Evolutionary conservation across 2,797 vertebrate species (phyloP).

Genomic region (Sebastes trivittatus): DNA sequence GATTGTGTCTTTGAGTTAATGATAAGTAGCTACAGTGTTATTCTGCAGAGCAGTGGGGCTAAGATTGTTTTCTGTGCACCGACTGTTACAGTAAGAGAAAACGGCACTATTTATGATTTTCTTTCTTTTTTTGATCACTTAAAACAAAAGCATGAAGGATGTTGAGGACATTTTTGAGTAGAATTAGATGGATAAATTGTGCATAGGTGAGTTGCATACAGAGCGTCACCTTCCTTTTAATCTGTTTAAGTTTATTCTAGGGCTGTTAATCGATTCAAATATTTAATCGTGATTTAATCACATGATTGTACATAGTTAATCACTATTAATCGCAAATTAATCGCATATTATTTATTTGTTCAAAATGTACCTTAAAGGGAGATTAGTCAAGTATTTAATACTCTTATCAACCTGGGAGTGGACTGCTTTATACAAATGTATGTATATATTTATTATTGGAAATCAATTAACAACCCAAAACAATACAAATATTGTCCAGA

Average conservation of each 20-base stretch:
- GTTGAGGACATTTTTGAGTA: background rate
- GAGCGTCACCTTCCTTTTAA: background rate
- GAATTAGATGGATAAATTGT: background rate
- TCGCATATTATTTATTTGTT: too few species aligned
- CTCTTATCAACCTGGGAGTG: too few species aligned
- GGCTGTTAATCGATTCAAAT: too few species aligned
- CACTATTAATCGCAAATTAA: too few species aligned
- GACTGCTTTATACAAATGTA: too few species aligned
- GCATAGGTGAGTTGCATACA: background rate
- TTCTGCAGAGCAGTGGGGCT: slow-evolving; percentile 64
- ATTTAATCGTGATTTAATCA: too few species aligned
- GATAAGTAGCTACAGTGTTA: slow-evolving; percentile 78
- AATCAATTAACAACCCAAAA: too few species aligned
- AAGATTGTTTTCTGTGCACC: slow-evolving; percentile 44
- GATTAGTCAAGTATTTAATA: too few species aligned
- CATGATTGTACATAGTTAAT: too few species aligned
- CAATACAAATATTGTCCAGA: too few species aligned
- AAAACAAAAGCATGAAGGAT: background rate
- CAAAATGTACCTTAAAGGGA: too few species aligned
- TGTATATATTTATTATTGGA: too few species aligned
- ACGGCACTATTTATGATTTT: slow-evolving; percentile 15
- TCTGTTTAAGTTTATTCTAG: background rate
- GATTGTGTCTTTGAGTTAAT: slow-evolving; percentile 81
- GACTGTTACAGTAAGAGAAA: slow-evolving; percentile 41
- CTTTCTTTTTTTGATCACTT: slow-evolving; percentile 1